These are phyloP conservation scores for Hanleya hanleyi DNA, from an alignment of 2,888 invertebrate genomes.

Conservation along the genomic window DNA sequence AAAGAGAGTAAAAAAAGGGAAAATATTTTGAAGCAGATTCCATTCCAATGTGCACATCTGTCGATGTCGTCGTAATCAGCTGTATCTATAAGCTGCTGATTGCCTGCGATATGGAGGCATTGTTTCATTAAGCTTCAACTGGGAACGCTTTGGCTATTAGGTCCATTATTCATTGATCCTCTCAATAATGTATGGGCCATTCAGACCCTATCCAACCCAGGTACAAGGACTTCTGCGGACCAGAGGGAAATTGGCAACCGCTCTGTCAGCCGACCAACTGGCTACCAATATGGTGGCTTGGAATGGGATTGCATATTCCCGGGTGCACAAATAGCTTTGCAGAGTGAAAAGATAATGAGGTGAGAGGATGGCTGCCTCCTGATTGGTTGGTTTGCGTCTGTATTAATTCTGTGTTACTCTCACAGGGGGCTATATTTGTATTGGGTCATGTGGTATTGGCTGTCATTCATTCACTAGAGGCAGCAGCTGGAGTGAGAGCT, in stretches of 20 bases:
- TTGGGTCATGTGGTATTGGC: constrained; percentile 40
- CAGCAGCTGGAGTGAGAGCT: constrained; percentile 6
- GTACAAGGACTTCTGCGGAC: no score
- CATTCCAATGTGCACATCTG: no score
- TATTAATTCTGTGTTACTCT: constrained; percentile 42
- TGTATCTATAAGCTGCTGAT: no score
- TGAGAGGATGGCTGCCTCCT: constrained; percentile 30
- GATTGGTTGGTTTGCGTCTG: constrained; percentile 42
- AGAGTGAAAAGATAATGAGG: constrained; percentile 12
- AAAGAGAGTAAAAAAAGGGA: no score
- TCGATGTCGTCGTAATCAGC: no score
- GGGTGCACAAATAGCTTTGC: constrained; percentile 8
- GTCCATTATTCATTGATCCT: neutral
- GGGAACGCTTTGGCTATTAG: no score
- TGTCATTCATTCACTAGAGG: neutral
- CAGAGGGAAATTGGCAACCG: neutral
- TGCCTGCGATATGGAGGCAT: no score
- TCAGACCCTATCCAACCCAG: no score
- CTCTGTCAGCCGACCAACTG: no score
- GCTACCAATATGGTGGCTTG: neutral
- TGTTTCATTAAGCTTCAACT: no score
- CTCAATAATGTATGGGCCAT: neutral
- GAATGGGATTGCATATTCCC: constrained; percentile 24
- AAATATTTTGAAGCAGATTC: no score
- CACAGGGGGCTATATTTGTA: constrained; percentile 45